Evolutionary conservation across 2,797 vertebrate genomes (phyloP), one percentile per base, ranked within the genome.

Genomic region (Enteromius mattozi): DNA sequence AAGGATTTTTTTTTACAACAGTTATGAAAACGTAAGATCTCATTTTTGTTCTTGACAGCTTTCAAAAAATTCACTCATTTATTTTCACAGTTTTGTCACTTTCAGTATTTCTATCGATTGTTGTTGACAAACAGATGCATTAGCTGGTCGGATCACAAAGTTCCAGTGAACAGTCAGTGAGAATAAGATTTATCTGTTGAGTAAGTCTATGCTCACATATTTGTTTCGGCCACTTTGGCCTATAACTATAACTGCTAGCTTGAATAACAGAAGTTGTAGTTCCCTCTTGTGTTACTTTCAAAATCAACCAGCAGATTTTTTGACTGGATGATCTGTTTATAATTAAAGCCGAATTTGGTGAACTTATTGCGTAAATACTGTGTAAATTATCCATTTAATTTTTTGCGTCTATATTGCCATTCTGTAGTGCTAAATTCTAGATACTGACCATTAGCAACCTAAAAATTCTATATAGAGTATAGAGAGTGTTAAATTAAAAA

Each of bases 221-320:
- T 69, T 69, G 37, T 19, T 14, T n/a, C 40, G 17, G 35, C 10
- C 17, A 1, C 33, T 61, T 61, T 61, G 56, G 8, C 2, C n/a
- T 78, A 14, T 49, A 35, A 3, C 17, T 21, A 4, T 72, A 78
- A 78, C 35, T 27, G 35, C 9, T 63, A 19, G 4, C 35, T 6
- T 9, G 14, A 63, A 61, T 61, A 59, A 77, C 75, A n/a, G 75
- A 77, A 77, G 75, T 77, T 33, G 72, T 24, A 45, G 54, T 42
- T 78, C 8, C 35, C 75, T 42, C n/a, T 40, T 77, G 75, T 42
- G 14, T 40, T 56, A 27, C 35, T 56, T 61, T 61, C 14, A 77
- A 77, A 77, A 77, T 77, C 75, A 77, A 6, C 16, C 54, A 77
- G n/a, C 75, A 27, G 54, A n/a, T n/a, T 56, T 76, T 77, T 59